These are phyloP conservation scores for Phasia obesa DNA, from an alignment of 2,888 invertebrate species.

Conservation along the genomic window DNA sequence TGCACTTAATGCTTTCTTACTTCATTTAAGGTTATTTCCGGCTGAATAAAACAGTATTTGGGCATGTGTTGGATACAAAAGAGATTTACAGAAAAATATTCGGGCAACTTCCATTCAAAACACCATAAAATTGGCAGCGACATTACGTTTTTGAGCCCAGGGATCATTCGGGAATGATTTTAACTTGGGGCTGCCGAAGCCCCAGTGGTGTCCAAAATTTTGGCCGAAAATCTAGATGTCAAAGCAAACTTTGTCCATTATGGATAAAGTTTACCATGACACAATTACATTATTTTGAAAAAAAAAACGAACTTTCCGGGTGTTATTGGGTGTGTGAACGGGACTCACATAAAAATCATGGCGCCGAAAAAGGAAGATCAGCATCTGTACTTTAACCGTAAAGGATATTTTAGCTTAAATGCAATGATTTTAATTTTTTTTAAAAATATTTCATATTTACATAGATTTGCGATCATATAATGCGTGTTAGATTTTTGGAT, in stretches of 20 bases:
- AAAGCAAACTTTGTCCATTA: neutral
- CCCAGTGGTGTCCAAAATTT: conserved; percentile 12
- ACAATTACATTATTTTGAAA: conserved; percentile 4
- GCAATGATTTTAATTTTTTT: conserved; percentile 27
- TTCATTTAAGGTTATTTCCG: too few species aligned
- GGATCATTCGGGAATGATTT: too few species aligned
- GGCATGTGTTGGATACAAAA: too few species aligned
- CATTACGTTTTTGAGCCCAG: too few species aligned
- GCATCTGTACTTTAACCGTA: conserved; percentile 16
- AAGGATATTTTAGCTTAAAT: conserved; percentile 19
- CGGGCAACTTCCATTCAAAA: too few species aligned
- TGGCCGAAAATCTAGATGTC: conserved; percentile 1
- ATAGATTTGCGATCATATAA: conserved; percentile 12
- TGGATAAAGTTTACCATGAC: conserved; percentile 16
- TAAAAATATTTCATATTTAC: neutral
- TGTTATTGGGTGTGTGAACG: conserved; percentile 19
- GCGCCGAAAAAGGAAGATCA: conserved; percentile 23
- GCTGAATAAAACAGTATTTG: too few species aligned
- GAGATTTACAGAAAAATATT: too few species aligned
- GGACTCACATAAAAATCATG: conserved; percentile 30
- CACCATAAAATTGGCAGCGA: too few species aligned
- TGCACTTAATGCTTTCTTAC: too few species aligned
- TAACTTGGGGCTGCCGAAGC: too few species aligned
- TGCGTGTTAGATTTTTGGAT: conserved; percentile 23
- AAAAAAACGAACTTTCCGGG: conserved; percentile 17